These are phyloP conservation scores for Erinaceus europaeus DNA, from an alignment of 2,113 vertebrate genomes.

Conservation along the genomic window DNA sequence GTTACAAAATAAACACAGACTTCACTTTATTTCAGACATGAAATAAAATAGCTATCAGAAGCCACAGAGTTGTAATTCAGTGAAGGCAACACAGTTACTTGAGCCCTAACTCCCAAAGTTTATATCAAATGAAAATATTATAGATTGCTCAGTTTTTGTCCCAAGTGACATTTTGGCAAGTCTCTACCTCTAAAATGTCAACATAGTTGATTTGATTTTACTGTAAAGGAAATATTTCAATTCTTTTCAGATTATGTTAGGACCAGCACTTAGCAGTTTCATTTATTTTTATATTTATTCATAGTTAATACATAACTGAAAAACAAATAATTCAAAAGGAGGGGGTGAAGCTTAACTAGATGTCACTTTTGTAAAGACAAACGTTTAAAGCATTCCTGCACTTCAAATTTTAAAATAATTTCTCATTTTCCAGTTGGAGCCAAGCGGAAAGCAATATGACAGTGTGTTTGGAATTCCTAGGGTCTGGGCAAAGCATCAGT, in stretches of 20 bases:
- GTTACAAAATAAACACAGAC: conserved; percentile 49
- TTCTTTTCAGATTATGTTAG: background rate
- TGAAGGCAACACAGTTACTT: conserved; percentile 11
- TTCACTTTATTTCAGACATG: conserved; percentile 29
- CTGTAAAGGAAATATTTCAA: conserved; percentile 18
- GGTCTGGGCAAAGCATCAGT: background rate
- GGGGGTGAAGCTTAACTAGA: background rate
- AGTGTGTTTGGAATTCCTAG: background rate
- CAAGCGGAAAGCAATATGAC: background rate
- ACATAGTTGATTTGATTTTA: conserved; percentile 12
- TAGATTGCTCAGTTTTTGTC: background rate
- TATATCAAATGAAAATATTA: conserved; percentile 8
- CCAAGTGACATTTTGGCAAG: conserved; percentile 2
- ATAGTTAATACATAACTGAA: background rate
- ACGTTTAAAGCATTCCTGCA: background rate
- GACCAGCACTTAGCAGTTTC: background rate
- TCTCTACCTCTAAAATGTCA: background rate
- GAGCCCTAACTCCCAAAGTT: conserved; percentile 1
- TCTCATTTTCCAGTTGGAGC: background rate
- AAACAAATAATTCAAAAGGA: background rate
- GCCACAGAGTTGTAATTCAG: background rate
- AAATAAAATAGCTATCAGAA: conserved; percentile 49
- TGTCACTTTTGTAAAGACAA: conserved; percentile 4
- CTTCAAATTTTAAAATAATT: background rate
- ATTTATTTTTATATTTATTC: background rate